Conservation (phyloP, 2,113 vertebrate species). For the Chaetodon trifascialis region DNA sequence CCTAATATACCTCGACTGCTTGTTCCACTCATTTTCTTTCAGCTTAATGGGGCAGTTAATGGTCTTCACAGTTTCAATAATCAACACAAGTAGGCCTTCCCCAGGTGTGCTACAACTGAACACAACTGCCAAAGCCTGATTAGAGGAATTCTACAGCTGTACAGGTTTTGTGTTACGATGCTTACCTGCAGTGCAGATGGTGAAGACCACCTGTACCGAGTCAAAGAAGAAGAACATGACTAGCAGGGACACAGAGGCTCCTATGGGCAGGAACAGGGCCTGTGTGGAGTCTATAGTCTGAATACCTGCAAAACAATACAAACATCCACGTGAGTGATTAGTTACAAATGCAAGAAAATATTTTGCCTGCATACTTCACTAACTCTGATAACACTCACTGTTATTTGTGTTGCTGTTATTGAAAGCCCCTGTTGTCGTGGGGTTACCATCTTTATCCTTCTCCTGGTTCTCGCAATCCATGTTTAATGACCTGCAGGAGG, state of each 20-base stretch:
- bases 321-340: not conserved
- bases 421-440: slow-evolving; percentile 85
- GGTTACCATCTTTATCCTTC: slow-evolving; percentile 95
- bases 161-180: slow-evolving; percentile 9
- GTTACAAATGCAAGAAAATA: slow-evolving; percentile 2
- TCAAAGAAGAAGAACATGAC: slow-evolving; percentile 99
- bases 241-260: slow-evolving; percentile 97
- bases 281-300: slow-evolving; percentile 99
- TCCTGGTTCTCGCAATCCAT: slow-evolving; percentile 99
- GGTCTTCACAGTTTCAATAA: slow-evolving; percentile 37
- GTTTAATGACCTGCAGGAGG: slow-evolving; percentile 93
- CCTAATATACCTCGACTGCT: slow-evolving; percentile 10
- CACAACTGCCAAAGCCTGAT: slow-evolving; percentile 17
- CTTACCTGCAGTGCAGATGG: slow-evolving; percentile 99
- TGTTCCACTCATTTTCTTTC: slow-evolving; percentile 13
- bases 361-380: not conserved
- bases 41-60: slow-evolving; percentile 41
- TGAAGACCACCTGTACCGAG: slow-evolving; percentile 99
- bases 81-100: slow-evolving; percentile 10
- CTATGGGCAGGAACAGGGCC: slow-evolving; percentile 97
- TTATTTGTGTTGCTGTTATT: slow-evolving; percentile 95
- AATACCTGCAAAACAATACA: slow-evolving; percentile 88
- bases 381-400: slow-evolving; percentile 86
- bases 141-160: slow-evolving; percentile 5
- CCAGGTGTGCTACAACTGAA: slow-evolving; percentile 16